Conservation (phyloP, 2,113 vertebrate genomes). For the Strigops habroptila region DNA sequence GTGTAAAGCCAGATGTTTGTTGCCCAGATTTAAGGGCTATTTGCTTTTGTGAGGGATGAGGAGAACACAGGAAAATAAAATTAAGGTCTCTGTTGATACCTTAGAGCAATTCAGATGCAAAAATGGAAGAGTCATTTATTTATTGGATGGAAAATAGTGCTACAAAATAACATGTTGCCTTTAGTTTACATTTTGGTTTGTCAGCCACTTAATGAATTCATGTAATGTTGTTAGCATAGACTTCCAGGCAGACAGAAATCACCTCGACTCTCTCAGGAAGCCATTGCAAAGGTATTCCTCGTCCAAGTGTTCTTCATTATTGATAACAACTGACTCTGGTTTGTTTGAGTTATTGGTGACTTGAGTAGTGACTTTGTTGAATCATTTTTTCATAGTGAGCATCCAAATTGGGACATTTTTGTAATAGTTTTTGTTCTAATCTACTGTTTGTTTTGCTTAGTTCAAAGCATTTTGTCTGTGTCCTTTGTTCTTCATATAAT, state of each 20-base stretch:
- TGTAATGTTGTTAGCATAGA: neutral
- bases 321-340: neutral
- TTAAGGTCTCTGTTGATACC: neutral
- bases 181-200: slow-evolving; percentile 5
- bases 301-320: neutral
- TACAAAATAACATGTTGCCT: neutral
- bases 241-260: neutral
- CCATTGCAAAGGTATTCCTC: neutral
- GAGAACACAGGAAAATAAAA: slow-evolving; percentile 12
- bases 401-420: neutral
- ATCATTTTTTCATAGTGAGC: neutral
- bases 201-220: neutral
- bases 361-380: neutral
- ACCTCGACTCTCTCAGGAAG: neutral
- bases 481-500: neutral
- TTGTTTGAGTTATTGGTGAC: neutral
- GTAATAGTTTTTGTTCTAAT: neutral
- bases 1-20: slow-evolving; percentile 69
- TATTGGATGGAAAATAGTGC: neutral
- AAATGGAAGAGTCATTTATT: neutral
- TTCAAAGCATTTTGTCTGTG: neutral
- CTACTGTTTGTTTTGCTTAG: neutral
- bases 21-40: slow-evolving; percentile 7
- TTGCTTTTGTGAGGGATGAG: slow-evolving; percentile 3
- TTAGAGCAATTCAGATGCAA: slow-evolving; percentile 7